Evolutionary conservation across 2,888 invertebrate genomes (phyloP).

Genomic region (Ochropacha duplaris): DNA sequence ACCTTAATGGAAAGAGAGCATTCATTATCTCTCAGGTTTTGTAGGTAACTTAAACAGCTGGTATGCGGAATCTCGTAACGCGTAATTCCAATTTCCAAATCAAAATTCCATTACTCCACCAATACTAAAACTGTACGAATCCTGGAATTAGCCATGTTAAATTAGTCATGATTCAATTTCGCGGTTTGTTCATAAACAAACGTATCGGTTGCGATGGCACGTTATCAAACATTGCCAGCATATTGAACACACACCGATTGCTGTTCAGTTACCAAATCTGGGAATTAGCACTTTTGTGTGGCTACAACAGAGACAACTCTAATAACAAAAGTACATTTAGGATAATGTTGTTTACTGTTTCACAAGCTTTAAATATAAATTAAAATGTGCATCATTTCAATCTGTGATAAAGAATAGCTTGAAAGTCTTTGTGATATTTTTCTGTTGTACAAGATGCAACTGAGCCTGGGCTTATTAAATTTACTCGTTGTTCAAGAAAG

Average conservation of each 20-base stretch:
- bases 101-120: conserved; percentile 29
- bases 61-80: neutral
- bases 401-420: too few relatives aligned
- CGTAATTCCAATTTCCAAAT: conserved; percentile 19
- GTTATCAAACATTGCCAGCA: neutral
- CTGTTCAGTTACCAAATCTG: neutral
- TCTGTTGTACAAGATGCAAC: too few relatives aligned
- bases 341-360: neutral
- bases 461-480: too few relatives aligned
- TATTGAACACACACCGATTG: conserved; percentile 1
- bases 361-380: too few relatives aligned
- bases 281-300: neutral
- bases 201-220: conserved; percentile 3
- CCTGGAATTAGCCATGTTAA: conserved; percentile 27
- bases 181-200: conserved; percentile 17
- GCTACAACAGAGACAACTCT: neutral
- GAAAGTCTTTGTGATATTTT: too few relatives aligned
- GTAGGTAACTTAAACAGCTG: too few relatives aligned
- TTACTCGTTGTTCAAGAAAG: neutral
- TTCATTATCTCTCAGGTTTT: too few relatives aligned
- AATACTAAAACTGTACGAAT: conserved; percentile 16
- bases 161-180: conserved; percentile 27
- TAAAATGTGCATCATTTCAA: too few relatives aligned
- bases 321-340: neutral
- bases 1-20: too few relatives aligned